These are phyloP conservation scores for Melinopterus prodromus DNA, from an alignment of 2,888 invertebrate genomes.

Conservation along the genomic window DNA sequence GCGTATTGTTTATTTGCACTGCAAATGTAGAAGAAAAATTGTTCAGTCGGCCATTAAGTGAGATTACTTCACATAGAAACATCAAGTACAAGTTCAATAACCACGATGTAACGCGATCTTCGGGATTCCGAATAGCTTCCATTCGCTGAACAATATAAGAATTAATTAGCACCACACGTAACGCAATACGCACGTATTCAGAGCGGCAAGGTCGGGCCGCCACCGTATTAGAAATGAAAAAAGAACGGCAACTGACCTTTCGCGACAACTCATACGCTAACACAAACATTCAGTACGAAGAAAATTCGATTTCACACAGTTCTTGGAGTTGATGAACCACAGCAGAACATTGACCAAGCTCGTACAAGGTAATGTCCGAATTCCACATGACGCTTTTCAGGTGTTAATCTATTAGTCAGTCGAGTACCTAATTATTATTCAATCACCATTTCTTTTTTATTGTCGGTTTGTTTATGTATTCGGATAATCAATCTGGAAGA, in stretches of 20 bases:
- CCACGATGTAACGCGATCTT: not conserved
- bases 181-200: not conserved
- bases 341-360: not conserved
- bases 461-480: not conserved
- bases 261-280: not conserved
- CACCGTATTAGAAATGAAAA: not conserved
- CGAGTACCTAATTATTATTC: not conserved
- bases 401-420: not conserved
- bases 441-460: not conserved
- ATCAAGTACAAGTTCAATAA: constrained; percentile 4
- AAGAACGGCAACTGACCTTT: not conserved
- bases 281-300: not conserved
- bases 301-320: not conserved
- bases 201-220: not conserved
- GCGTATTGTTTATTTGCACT: not conserved
- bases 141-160: not conserved
- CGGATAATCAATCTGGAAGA: not conserved
- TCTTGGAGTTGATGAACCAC: not conserved
- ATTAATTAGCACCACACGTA: not conserved
- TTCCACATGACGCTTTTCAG: not conserved
- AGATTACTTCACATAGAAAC: not conserved
- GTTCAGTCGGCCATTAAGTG: not conserved
- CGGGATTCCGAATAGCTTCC: not conserved
- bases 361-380: not conserved
- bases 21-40: not conserved